A percentile compares a stretch with the other conserved stretches of the same genome.
These are phyloP conservation scores for Augiades crinisus DNA, from an alignment of 2,888 invertebrate species.

Conservation along the genomic window DNA sequence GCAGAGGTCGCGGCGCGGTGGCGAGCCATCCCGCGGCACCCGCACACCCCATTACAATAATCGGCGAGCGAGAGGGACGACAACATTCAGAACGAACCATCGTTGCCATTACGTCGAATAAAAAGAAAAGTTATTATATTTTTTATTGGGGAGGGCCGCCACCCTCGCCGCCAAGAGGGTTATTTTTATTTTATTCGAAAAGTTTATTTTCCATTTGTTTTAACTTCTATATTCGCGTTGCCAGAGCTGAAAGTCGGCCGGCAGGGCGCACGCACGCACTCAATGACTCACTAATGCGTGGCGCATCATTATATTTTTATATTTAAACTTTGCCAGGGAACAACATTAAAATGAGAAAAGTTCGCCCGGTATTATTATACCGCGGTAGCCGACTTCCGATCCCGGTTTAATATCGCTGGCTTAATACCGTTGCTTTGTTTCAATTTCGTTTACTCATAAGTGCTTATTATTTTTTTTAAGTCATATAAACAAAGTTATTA, in stretches of 20 bases:
- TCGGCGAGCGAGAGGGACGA: constrained; percentile 64
- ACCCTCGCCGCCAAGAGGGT: constrained; percentile 78
- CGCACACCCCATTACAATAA: constrained; percentile 69
- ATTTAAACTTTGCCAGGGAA: constrained; percentile 77
- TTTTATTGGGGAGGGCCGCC: constrained; percentile 79
- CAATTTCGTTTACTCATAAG: constrained; percentile 42
- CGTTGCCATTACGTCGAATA: constrained; percentile 79
- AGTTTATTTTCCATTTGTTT: constrained; percentile 81
- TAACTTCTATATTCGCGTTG: constrained; percentile 75
- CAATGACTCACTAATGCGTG: constrained; percentile 79
- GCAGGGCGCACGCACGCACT: constrained; percentile 66
- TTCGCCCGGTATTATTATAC: constrained; percentile 63
- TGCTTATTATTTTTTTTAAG: constrained; percentile 34
- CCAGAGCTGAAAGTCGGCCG: constrained; percentile 65
- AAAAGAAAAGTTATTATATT: constrained; percentile 82
- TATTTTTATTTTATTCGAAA: constrained; percentile 81
- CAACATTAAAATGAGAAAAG: constrained; percentile 79
- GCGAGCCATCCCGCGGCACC: constrained; percentile 16
- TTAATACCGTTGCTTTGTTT: constrained; percentile 48
- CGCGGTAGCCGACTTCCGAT: constrained; percentile 42
- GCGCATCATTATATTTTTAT: constrained; percentile 79
- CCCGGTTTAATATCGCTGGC: constrained; percentile 48
- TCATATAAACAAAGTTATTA: constrained; percentile 6
- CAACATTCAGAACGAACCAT: constrained; percentile 74
- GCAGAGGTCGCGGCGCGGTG: constrained; percentile 18